phyloP scores from a whole-genome alignment of 2,113 vertebrate genomes.

The Telmatochromis sp. region DNA sequence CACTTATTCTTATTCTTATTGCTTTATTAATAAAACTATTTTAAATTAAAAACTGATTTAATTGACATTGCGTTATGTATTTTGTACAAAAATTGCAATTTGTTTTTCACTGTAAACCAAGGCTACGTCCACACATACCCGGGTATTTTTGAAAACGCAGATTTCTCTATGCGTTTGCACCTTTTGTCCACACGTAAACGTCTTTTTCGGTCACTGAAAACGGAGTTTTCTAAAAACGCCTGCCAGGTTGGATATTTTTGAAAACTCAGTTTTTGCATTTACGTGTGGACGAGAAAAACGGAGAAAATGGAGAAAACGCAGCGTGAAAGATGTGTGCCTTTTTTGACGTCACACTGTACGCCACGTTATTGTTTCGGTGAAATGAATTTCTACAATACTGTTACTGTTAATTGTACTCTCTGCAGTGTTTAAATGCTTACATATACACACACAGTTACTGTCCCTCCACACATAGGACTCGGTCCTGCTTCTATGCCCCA shows the following conservation, averaged over 20 bases:
- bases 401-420: background rate
- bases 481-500: background rate
- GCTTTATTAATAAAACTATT: background rate
- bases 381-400: background rate
- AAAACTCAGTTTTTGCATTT: background rate
- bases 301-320: background rate
- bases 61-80: background rate
- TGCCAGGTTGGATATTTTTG: background rate
- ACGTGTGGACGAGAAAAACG: background rate
- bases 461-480: background rate
- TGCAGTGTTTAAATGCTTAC: background rate
- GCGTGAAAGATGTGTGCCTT: background rate
- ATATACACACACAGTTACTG: background rate
- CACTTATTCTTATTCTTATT: background rate
- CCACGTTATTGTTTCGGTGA: background rate
- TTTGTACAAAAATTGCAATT: background rate
- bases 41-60: background rate
- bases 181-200: background rate
- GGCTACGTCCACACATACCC: background rate
- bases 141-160: background rate
- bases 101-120: background rate
- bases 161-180: background rate
- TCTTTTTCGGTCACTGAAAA: background rate
- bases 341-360: background rate
- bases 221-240: accelerated